Evolutionary conservation across 2,113 vertebrate species (phyloP).

Genomic region (Eulemur macaco): DNA sequence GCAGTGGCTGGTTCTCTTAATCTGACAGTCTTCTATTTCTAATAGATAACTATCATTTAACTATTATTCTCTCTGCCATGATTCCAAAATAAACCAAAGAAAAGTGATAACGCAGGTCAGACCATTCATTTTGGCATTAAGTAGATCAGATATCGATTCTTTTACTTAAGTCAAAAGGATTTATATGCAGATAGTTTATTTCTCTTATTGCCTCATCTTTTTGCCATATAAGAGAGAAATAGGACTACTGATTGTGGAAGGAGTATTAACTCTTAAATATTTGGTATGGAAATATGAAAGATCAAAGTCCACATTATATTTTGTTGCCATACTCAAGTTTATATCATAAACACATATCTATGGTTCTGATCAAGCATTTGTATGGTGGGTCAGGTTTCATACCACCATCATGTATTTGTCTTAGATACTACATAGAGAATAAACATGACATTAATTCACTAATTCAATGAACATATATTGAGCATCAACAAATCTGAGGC

Average conservation of each 20-base stretch:
- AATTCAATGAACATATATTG: neutral
- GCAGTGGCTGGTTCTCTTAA: neutral
- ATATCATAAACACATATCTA: neutral
- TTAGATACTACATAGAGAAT: neutral
- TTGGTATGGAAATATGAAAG: neutral
- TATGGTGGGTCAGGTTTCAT: neutral
- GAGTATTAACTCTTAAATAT: neutral
- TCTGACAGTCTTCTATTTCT: slow-evolving; percentile 45
- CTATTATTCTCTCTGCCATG: neutral
- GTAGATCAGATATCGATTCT: slow-evolving; percentile 26
- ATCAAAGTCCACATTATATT: neutral
- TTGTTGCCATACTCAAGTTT: neutral
- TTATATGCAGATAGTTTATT: slow-evolving; percentile 13
- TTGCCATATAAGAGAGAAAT: neutral
- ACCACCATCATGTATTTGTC: neutral
- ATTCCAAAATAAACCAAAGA: slow-evolving; percentile 48
- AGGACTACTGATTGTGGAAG: neutral
- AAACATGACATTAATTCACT: neutral
- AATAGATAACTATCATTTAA: slow-evolving; percentile 54
- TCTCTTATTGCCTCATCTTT: neutral
- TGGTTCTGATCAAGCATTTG: neutral
- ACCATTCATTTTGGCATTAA: slow-evolving; percentile 41
- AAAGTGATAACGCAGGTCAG: slow-evolving; percentile 9
- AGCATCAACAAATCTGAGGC: neutral
- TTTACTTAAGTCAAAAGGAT: slow-evolving; percentile 35